Evolutionary conservation across 2,888 invertebrate genomes (phyloP).

Genomic region (Trachelus stipa): DNA sequence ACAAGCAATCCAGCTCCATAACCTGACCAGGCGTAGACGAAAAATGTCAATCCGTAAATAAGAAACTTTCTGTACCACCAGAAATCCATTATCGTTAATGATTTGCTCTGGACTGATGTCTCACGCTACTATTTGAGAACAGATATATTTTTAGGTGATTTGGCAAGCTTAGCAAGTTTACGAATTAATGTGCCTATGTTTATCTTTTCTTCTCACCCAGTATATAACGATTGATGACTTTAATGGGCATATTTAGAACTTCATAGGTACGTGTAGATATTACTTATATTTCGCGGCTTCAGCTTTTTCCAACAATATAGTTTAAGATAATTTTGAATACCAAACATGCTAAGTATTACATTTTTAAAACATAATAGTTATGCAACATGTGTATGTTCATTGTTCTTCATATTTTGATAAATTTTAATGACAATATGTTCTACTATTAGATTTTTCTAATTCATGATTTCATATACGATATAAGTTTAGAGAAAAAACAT

Average conservation of each 20-base stretch:
- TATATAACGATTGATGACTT: not conserved
- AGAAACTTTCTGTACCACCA: constrained; percentile 78
- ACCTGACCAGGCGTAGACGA: constrained; percentile 84
- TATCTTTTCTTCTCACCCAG: not conserved
- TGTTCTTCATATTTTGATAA: not conserved
- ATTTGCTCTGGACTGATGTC: not conserved
- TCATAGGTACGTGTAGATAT: too few relatives aligned
- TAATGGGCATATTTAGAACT: not conserved
- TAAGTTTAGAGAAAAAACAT: not conserved
- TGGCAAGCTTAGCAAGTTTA: not conserved
- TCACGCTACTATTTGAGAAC: not conserved
- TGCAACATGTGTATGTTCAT: not conserved
- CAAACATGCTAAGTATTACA: not conserved
- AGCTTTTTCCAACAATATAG: too few relatives aligned
- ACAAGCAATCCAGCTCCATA: constrained; percentile 81
- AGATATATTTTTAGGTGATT: constrained; percentile 7
- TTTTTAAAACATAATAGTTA: not conserved
- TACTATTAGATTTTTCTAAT: not conserved
- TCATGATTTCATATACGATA: not conserved
- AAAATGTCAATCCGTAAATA: constrained; percentile 80
- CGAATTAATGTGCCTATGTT: not conserved
- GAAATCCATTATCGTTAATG: constrained; percentile 74
- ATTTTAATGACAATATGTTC: not conserved
- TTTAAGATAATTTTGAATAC: not conserved
- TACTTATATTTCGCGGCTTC: too few relatives aligned